Conservation (phyloP, 2,113 vertebrate species). For the Anguilla rostrata region DNA sequence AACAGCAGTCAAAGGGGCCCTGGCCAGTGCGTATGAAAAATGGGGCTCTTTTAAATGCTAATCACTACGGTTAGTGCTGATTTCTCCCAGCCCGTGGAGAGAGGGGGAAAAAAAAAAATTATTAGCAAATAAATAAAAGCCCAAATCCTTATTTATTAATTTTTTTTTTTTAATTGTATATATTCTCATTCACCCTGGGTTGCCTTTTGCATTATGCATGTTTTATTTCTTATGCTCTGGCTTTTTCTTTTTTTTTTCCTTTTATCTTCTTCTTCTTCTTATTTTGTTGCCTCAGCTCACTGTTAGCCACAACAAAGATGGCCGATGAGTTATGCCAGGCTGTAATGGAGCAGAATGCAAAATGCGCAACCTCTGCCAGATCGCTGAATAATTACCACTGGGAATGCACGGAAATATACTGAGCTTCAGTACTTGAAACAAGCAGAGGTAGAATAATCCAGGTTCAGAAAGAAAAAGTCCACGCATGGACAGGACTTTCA, state of each 20-base stretch:
- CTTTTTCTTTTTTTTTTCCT: not conserved
- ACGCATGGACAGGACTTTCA: no score
- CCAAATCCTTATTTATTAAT: not conserved
- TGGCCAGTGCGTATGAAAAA: conserved; percentile 40
- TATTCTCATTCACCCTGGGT: not conserved
- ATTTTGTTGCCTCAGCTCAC: not conserved
- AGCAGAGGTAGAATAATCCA: no score
- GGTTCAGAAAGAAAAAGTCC: no score
- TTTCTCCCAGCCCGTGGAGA: conserved; percentile 31
- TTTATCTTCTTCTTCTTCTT: not conserved
- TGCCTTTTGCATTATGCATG: no score
- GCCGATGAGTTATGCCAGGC: not conserved
- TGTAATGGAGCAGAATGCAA: not conserved
- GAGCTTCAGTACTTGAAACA: conserved; percentile 7
- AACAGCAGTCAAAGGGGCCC: conserved; percentile 39
- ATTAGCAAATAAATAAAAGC: not conserved
- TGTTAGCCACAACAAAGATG: not conserved
- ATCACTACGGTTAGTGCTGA: conserved; percentile 40
- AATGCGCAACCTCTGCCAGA: not conserved
- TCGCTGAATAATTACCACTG: conserved; percentile 25
- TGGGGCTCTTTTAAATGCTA: conserved; percentile 51
- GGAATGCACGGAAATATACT: conserved; percentile 28
- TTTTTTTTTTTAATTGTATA: not conserved
- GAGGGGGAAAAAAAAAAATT: not conserved
- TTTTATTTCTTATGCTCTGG: no score